phyloP scores from a whole-genome alignment of 2,888 invertebrate genomes.

The Sminthurides aquaticus region DNA sequence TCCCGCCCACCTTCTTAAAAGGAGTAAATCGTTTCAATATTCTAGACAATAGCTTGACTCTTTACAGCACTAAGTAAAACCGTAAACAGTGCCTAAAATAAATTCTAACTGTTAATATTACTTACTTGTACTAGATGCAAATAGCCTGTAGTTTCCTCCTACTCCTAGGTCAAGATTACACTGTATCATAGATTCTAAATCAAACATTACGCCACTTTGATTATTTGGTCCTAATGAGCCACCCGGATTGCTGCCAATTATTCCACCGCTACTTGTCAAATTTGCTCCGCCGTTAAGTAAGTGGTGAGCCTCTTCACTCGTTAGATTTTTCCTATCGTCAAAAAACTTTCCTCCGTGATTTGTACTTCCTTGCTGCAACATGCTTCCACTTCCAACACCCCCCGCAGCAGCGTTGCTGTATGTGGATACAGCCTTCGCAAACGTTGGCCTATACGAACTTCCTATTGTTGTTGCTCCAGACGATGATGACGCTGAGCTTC shows the following conservation, averaged over 20 bases:
- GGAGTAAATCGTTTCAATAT: too few species aligned
- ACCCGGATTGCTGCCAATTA: slow-evolving; percentile 6
- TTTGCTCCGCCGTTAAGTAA: slow-evolving; percentile 12
- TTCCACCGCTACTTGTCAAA: slow-evolving; percentile 12
- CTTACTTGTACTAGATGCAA: slow-evolving; percentile 22
- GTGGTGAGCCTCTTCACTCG: slow-evolving; percentile 4
- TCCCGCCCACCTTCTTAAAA: slow-evolving; percentile 59
- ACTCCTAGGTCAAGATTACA: slow-evolving; percentile 9
- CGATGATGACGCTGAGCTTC: slow-evolving; percentile 6
- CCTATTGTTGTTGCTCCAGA: slow-evolving; percentile 20
- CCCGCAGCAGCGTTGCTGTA: slow-evolving; percentile 30
- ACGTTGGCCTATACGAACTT: slow-evolving; percentile 26
- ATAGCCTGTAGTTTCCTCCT: slow-evolving; percentile 17
- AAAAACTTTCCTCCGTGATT: slow-evolving; percentile 19
- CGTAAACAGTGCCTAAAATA: neutral
- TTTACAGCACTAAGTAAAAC: neutral
- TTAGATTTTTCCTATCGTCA: slow-evolving; percentile 14
- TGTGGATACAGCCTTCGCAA: slow-evolving; percentile 41
- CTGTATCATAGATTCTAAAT: slow-evolving; percentile 14
- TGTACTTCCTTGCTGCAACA: slow-evolving; percentile 11
- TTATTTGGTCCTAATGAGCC: slow-evolving; percentile 12
- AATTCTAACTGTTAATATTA: neutral
- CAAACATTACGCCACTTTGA: slow-evolving; percentile 6
- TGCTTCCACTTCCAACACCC: neutral
- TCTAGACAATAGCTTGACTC: neutral